These are phyloP conservation scores for Pterocles gutturalis DNA, from an alignment of 2,113 vertebrate species.

Conservation along the genomic window DNA sequence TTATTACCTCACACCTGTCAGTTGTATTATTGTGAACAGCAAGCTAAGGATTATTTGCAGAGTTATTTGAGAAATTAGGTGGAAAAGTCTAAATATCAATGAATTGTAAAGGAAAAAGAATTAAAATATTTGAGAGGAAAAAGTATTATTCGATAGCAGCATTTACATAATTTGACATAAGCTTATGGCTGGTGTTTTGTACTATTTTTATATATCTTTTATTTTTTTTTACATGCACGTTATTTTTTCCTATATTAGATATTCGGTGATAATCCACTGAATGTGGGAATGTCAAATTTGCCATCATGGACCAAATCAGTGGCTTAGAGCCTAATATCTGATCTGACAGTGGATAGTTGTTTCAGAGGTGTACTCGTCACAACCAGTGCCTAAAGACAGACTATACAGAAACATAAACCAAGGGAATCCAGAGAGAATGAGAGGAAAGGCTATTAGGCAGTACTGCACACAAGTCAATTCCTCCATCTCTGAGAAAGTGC, in stretches of 20 bases:
- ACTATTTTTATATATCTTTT: not conserved
- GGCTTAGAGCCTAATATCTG: not conserved
- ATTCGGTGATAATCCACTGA: not conserved
- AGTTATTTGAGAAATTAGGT: not conserved
- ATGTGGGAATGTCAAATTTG: not conserved
- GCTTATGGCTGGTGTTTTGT: not conserved
- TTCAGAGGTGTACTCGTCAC: not conserved
- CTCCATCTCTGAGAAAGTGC: not conserved
- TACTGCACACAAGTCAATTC: not conserved
- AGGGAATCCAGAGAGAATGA: not conserved
- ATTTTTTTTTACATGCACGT: not conserved
- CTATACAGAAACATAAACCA: not conserved
- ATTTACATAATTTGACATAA: not conserved
- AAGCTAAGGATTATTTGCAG: not conserved
- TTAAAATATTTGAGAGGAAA: not conserved
- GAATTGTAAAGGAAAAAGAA: not conserved
- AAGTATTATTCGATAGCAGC: not conserved
- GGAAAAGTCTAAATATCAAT: not conserved
- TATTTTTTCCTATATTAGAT: not conserved
- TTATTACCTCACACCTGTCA: not conserved
- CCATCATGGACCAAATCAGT: not conserved
- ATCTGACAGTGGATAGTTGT: not conserved
- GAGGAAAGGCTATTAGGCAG: constrained; percentile 8
- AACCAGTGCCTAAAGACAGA: not conserved
- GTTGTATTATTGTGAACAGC: not conserved